Base-by-base conservation (phyloP, 2,888 invertebrate species). In the Colletes collaris region DNA sequence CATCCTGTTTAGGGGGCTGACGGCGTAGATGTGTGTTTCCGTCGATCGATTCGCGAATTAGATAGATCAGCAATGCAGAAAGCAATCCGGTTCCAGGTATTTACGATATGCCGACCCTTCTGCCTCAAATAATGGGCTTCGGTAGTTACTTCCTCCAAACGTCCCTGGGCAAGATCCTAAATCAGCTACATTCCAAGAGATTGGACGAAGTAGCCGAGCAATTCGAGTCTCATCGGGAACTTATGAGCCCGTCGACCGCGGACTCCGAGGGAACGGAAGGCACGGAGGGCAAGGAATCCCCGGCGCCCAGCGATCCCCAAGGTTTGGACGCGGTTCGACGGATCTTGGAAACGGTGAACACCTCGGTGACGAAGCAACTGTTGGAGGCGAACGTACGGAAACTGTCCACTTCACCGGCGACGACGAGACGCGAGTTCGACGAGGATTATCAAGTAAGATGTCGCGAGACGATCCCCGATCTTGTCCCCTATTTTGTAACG, bases 301-400 rank as follows among this genome's bases (percentile, higher is more conserved):
- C 92, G 0, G 89, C 88, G 4, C 88, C 91, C 0, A 82, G 87
- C 16, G 83, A 85, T 44, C 94, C 94, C 58, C 95, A 95, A 79
- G 95, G 94, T 84, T 94, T 95, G 73, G 94, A 95, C 83, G 95
- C 95, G 53, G 96, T 96, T 53, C 95, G 96, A 90, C 94, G 95
- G 72, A 96, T 97, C 86, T 93, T 96, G 86, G 96, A 97, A 91
- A 96, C 96, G 10, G 96, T 97, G 13, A 96, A 95, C 91, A 95
- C 96, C 13, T 95, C 96, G 0, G 96, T 96, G 16, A 96, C 96
- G 10, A 96, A 96, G 92, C 96, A 96, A 90, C 94, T 96, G 77
- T 94, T 96, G 81, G 95, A 95, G 91, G 95, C 95, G 0, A 96
- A 95, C 86, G 95, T 96, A 91, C 95, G 96, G 79, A 96, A 95